Conservation (phyloP, 2,113 vertebrate species). For the Panurus biarmicus region DNA sequence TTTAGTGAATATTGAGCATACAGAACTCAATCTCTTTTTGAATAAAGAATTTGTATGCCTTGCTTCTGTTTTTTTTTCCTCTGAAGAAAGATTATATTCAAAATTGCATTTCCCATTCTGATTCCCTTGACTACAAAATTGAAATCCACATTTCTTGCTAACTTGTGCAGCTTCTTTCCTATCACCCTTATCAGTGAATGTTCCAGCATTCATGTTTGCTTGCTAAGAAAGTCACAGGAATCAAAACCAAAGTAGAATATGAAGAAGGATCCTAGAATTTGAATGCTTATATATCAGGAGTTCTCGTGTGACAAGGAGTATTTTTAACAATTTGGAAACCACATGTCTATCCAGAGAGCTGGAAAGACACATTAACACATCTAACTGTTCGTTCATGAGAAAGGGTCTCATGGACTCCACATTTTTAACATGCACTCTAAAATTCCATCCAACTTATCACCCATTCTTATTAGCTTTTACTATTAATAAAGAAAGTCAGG, state of each 20-base stretch:
- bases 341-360: background rate
- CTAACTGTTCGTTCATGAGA: background rate
- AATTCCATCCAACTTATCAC: background rate
- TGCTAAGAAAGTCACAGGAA: background rate
- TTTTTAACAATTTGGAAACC: background rate
- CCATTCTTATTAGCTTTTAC: background rate
- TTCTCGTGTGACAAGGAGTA: background rate
- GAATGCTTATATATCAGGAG: background rate
- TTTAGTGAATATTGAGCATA: background rate
- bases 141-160: background rate
- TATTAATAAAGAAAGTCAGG: background rate
- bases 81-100: background rate
- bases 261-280: background rate
- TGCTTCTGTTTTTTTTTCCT: background rate
- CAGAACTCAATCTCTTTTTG: background rate
- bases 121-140: background rate
- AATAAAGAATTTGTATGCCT: background rate
- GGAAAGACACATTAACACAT: background rate
- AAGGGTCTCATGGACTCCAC: background rate
- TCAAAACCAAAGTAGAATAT: background rate
- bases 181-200: background rate
- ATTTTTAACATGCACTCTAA: background rate
- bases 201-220: background rate
- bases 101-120: background rate
- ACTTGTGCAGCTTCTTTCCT: background rate